Base-by-base conservation (phyloP, 2,113 vertebrate genomes). In the Rhabdomys dilectus region DNA sequence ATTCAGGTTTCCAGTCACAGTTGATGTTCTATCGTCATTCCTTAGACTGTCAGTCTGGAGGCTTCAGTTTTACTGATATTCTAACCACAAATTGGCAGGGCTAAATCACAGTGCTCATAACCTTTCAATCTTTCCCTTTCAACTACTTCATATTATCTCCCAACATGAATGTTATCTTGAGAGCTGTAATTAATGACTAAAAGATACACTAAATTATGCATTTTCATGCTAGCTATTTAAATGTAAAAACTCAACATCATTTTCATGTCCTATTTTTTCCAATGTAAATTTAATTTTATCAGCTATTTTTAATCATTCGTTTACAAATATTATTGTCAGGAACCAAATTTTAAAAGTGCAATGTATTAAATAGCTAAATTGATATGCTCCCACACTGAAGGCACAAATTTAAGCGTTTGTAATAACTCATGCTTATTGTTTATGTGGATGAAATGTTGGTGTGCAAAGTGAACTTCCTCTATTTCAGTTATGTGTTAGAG, bases 251-350 rank as follows among this genome's bases (percentile, higher is more conserved):
- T 3, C 22, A 31, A 39, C 7, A 1, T 22, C 1, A 73, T 19
- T 87, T 93, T 53, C 66, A 81, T 87, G 85, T 36, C 16, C 26
- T 91, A 34, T 93, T 93, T 91, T 91, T 3, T 64, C 6, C 45
- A 66, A 31, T 5, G 66, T 45, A 94, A 94, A 72, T 78, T 58
- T 76, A 21, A 8, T 73, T 87, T 76, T 89, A 72, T 80, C 17
- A 62, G 22, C 80, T 92, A 91, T 58, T 97, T 97, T 94, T 89
- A 93, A 87, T 93, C 24, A 60, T 16, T 29, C 45, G 68, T 42
- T 95, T 94, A 45, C 88, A 96, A 95, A 87, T 93, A 82, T 70
- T 75, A 12, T 34, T 91, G 6, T 51, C 36, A 90, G 12, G 82
- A 97, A 81, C 29, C 42, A 58, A 56, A 56, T 76, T 62, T 58